Percentiles rank a stretch among this genome's conserved stretches.
phyloP scores from a whole-genome alignment of 2,888 invertebrate species.

The Drosophila leonis region DNA sequence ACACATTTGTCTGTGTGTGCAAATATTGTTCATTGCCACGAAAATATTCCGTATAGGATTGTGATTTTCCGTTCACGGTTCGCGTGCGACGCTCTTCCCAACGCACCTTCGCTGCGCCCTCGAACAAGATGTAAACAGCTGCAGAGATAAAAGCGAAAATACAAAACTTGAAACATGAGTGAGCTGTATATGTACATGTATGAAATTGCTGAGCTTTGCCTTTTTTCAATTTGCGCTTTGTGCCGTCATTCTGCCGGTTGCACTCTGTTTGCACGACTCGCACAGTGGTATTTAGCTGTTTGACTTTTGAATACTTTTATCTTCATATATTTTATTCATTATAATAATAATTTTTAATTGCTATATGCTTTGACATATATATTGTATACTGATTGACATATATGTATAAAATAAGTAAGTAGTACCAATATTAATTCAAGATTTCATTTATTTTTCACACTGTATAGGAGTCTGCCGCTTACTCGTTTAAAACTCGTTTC shows the following conservation, averaged over 20 bases:
- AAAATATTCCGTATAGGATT: slow-evolving; percentile 47
- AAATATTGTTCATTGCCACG: slow-evolving; percentile 58
- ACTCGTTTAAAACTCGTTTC: neutral
- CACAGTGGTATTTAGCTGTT: slow-evolving; percentile 11
- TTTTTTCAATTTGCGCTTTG: slow-evolving; percentile 16
- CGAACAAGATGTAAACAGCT: slow-evolving; percentile 65
- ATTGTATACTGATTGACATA: neutral
- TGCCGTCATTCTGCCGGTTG: slow-evolving; percentile 7
- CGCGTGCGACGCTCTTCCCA: slow-evolving; percentile 60
- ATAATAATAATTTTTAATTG: neutral
- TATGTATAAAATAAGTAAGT: too few relatives aligned
- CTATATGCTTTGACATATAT: neutral
- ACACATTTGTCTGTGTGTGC: slow-evolving; percentile 47
- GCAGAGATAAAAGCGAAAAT: neutral
- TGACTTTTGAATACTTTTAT: neutral
- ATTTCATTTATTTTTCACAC: neutral
- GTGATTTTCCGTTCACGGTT: slow-evolving; percentile 39
- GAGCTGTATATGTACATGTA: too few relatives aligned
- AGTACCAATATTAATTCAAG: too few relatives aligned
- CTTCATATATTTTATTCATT: neutral
- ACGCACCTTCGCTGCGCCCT: slow-evolving; percentile 68
- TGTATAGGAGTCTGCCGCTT: neutral
- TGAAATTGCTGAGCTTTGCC: neutral
- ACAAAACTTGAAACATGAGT: neutral
- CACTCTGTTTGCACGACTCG: neutral